Conservation (phyloP, 2,888 invertebrate species). For the Drosophila villosipedis region DNA sequence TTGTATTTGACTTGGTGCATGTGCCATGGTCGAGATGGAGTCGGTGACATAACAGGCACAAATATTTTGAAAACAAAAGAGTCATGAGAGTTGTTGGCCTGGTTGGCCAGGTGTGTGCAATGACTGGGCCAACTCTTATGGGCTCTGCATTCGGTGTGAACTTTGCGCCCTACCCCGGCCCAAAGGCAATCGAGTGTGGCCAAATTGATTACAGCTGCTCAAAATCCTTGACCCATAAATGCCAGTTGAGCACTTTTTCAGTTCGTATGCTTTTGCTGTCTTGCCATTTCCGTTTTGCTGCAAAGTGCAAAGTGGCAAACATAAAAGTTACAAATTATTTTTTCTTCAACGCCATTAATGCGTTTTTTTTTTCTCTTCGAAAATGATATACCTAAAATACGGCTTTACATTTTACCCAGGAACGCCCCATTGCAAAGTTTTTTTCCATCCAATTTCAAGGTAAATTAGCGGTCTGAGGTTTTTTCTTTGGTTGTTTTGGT, state of each 20-base stretch:
- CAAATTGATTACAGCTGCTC: slow-evolving; percentile 57
- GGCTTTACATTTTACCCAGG: slow-evolving; percentile 19
- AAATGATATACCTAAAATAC: slow-evolving; percentile 43
- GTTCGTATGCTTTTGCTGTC: slow-evolving; percentile 23
- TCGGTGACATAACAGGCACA: slow-evolving; percentile 65
- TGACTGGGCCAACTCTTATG: slow-evolving; percentile 1
- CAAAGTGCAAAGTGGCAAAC: slow-evolving; percentile 58
- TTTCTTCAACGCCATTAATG: slow-evolving; percentile 45
- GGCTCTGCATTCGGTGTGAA: slow-evolving; percentile 36
- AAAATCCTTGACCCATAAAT: slow-evolving; percentile 65
- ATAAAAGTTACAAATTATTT: slow-evolving; percentile 18
- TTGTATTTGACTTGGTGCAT: neutral
- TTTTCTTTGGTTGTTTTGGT: slow-evolving; percentile 1
- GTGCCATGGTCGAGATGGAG: slow-evolving; percentile 5
- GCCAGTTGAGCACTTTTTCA: slow-evolving; percentile 32
- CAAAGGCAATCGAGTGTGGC: slow-evolving; percentile 69
- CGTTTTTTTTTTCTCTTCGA: slow-evolving; percentile 33
- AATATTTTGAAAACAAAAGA: slow-evolving; percentile 59
- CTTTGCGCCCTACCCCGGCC: slow-evolving; percentile 45
- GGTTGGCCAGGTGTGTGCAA: slow-evolving; percentile 55
- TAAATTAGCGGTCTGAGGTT: slow-evolving; percentile 41
- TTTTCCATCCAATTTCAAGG: slow-evolving; percentile 63
- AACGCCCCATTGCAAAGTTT: slow-evolving; percentile 32
- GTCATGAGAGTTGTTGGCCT: neutral
- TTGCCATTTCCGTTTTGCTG: slow-evolving; percentile 67